phyloP scores from a whole-genome alignment of 2,113 vertebrate genomes.

The Tricholaema leucomelas region DNA sequence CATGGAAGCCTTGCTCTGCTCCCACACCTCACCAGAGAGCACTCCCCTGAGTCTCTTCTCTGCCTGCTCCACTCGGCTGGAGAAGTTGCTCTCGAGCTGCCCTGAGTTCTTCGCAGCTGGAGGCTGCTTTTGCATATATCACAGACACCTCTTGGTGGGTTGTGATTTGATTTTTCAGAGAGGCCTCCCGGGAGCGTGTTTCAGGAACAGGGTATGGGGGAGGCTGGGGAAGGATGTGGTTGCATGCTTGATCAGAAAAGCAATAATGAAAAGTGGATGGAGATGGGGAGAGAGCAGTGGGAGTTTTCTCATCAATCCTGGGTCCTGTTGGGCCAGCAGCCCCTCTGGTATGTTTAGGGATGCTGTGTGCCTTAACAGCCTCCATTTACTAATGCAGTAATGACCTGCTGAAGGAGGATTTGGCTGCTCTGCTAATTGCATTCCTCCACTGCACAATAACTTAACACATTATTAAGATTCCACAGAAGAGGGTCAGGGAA shows the following conservation, averaged over 20 bases:
- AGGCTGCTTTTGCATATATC: slow-evolving; percentile 1
- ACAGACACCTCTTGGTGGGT: slow-evolving; percentile 40
- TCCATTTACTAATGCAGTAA: slow-evolving; percentile 76
- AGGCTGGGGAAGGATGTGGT: slow-evolving; percentile 63
- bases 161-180: slow-evolving; percentile 55
- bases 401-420: slow-evolving; percentile 69
- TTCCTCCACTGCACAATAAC: slow-evolving; percentile 77
- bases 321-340: slow-evolving; percentile 62
- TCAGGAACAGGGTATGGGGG: slow-evolving; percentile 47
- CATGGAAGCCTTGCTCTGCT: not conserved
- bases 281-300: slow-evolving; percentile 64
- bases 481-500: slow-evolving; percentile 71
- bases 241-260: slow-evolving; percentile 64
- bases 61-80: not conserved
- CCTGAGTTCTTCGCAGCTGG: slow-evolving; percentile 14
- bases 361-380: slow-evolving; percentile 66
- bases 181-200: slow-evolving; percentile 23
- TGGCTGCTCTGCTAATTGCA: slow-evolving; percentile 70
- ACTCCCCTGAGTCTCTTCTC: not conserved
- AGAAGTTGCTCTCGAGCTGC: not conserved
- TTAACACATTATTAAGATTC: slow-evolving; percentile 82
- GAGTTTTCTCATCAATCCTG: slow-evolving; percentile 75
- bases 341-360: slow-evolving; percentile 74
- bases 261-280: slow-evolving; percentile 70
- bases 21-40: not conserved